A percentile compares a stretch with the other conserved stretches of the same genome.
phyloP scores from a whole-genome alignment of 2,797 vertebrate species.

The Notamacropus eugenii region DNA sequence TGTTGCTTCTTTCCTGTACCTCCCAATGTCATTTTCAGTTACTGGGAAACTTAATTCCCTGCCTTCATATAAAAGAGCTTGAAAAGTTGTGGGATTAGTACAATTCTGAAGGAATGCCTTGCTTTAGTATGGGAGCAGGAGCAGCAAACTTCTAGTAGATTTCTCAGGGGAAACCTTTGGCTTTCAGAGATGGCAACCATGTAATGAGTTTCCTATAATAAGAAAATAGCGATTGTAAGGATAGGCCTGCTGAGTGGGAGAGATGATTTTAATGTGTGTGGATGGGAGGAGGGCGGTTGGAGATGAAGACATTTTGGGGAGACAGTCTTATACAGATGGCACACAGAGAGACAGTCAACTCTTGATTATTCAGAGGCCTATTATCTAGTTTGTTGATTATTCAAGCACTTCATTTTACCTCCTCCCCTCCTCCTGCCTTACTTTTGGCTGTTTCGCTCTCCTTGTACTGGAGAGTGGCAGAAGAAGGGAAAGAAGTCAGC shows the following conservation, averaged over 20 bases:
- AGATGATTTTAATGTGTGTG: not conserved
- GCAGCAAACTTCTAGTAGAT: not conserved
- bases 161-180: not conserved
- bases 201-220: not conserved
- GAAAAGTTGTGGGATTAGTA: not conserved
- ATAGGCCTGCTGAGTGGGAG: not conserved
- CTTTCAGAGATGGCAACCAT: constrained; percentile 23
- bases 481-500: not conserved
- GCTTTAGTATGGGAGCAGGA: not conserved
- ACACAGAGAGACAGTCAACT: constrained; percentile 22
- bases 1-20: constrained; percentile 48
- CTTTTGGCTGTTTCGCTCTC: constrained; percentile 33
- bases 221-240: not conserved
- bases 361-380: constrained; percentile 26
- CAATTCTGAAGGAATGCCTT: not conserved
- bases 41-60: constrained; percentile 28
- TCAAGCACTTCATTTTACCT: constrained; percentile 13
- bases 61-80: constrained; percentile 1
- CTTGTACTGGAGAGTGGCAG: not conserved
- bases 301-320: not conserved
- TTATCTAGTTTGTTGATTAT: not conserved
- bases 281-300: not conserved
- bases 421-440: constrained; percentile 20
- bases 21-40: constrained; percentile 40
- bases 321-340: not conserved